Conservation (phyloP, 2,113 vertebrate species). For the Stomatorhinus ivindoensis region DNA sequence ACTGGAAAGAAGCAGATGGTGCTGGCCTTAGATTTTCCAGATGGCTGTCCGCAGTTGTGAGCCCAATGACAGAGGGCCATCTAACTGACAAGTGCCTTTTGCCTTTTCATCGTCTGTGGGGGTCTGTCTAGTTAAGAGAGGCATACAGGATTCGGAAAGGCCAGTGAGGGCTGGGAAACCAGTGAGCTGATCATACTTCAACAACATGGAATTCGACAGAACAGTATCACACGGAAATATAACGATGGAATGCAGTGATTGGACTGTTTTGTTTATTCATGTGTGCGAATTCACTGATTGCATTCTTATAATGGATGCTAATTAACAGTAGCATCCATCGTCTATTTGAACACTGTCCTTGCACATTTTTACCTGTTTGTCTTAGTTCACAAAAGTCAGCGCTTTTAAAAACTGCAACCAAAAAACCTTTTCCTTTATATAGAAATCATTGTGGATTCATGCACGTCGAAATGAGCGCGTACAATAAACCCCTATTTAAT, state of each 20-base stretch:
- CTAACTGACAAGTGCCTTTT: slow-evolving; percentile 67
- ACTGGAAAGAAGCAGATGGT: slow-evolving; percentile 61
- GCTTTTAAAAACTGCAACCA: slow-evolving; percentile 56
- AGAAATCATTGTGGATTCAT: slow-evolving; percentile 89
- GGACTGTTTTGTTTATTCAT: background rate
- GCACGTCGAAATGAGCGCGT: slow-evolving; percentile 95
- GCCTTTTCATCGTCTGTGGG: slow-evolving; percentile 13
- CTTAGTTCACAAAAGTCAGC: background rate
- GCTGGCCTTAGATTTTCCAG: slow-evolving; percentile 70
- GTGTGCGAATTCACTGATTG: background rate
- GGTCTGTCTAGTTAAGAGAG: background rate
- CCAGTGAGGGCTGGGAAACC: background rate
- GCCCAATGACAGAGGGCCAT: slow-evolving; percentile 64
- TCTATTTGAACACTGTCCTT: slow-evolving; percentile 68
- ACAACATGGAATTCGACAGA: background rate
- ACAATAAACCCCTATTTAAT: slow-evolving; percentile 92
- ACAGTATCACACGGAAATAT: background rate
- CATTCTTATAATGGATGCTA: background rate
- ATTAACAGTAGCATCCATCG: slow-evolving; percentile 51
- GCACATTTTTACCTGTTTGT: background rate
- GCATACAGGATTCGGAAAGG: too few species aligned
- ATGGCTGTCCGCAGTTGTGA: slow-evolving; percentile 67
- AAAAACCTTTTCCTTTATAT: slow-evolving; percentile 74
- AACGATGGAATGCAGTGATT: background rate
- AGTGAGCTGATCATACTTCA: background rate